phyloP scores from a whole-genome alignment of 2,113 vertebrate genomes.

The Hirundichthys speculiger region DNA sequence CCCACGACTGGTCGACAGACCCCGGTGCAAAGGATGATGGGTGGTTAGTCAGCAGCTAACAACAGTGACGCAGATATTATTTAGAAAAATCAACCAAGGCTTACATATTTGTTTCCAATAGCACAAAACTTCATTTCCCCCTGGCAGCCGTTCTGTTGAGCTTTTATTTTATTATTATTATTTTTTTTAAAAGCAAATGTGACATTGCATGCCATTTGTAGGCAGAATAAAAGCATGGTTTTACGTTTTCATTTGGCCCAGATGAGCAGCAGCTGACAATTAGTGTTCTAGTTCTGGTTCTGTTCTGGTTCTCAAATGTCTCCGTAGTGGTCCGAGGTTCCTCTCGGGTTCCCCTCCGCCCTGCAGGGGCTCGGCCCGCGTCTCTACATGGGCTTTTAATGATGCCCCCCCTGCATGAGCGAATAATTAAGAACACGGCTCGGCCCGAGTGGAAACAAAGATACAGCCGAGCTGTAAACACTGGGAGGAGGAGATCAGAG shows the following conservation, averaged over 20 bases:
- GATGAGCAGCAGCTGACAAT: not conserved
- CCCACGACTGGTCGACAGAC: no score
- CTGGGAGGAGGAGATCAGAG: slow-evolving; percentile 30
- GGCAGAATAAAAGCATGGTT: not conserved
- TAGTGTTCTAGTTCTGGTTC: not conserved
- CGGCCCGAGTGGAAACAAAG: slow-evolving; percentile 44
- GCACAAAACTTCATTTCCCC: no score
- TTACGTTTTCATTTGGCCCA: not conserved
- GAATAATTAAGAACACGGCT: slow-evolving; percentile 58
- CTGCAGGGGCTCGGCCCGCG: slow-evolving; percentile 13
- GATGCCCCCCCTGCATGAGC: slow-evolving; percentile 33
- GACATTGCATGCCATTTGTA: not conserved
- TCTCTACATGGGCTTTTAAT: slow-evolving; percentile 28
- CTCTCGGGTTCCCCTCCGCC: slow-evolving; percentile 17
- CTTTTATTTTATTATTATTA: no score
- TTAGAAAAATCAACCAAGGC: no score
- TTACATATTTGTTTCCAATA: no score
- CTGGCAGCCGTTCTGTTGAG: no score
- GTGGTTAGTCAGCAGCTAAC: no score
- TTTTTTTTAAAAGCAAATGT: no score
- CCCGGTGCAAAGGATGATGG: no score
- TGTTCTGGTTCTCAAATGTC: slow-evolving; percentile 5
- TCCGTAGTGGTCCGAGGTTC: slow-evolving; percentile 32
- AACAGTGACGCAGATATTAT: no score
- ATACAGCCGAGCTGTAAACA: slow-evolving; percentile 48